phyloP scores from a whole-genome alignment of 2,797 vertebrate genomes.

The Heterohyrax brucei region DNA sequence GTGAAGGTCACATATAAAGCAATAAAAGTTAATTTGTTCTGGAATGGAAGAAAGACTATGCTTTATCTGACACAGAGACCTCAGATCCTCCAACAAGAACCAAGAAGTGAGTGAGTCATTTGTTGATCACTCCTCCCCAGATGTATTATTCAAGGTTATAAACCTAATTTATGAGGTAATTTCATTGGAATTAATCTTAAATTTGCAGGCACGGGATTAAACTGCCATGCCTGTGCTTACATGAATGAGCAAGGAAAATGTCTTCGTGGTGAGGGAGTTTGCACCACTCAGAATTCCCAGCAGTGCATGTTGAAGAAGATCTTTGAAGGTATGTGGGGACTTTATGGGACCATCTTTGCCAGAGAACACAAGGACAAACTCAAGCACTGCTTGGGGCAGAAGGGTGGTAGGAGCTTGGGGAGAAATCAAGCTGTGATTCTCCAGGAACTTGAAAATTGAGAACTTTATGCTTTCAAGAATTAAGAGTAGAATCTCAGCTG shows the following conservation, averaged over 20 bases:
- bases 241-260: conserved; percentile 81
- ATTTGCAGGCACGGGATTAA: conserved; percentile 71
- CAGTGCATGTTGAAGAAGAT: conserved; percentile 87
- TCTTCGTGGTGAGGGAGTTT: conserved; percentile 81
- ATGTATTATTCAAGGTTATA: not conserved
- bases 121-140: not conserved
- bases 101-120: not conserved
- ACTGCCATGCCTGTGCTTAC: conserved; percentile 78
- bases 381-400: not conserved
- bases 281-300: conserved; percentile 79
- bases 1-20: conserved; percentile 45
- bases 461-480: conserved; percentile 51
- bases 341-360: conserved; percentile 2
- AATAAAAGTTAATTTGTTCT: conserved; percentile 37
- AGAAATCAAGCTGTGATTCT: not conserved
- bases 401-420: too few species aligned
- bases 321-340: conserved; percentile 80
- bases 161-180: not conserved
- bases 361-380: conserved; percentile 27
- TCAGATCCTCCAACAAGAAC: not conserved
- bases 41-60: not conserved
- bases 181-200: conserved; percentile 57
- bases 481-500: conserved; percentile 47
- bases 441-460: conserved; percentile 27
- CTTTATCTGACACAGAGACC: not conserved